Evolutionary conservation across 23 tunicate genomes (phyloP).

Genomic region (Corella eumyota): DNA sequence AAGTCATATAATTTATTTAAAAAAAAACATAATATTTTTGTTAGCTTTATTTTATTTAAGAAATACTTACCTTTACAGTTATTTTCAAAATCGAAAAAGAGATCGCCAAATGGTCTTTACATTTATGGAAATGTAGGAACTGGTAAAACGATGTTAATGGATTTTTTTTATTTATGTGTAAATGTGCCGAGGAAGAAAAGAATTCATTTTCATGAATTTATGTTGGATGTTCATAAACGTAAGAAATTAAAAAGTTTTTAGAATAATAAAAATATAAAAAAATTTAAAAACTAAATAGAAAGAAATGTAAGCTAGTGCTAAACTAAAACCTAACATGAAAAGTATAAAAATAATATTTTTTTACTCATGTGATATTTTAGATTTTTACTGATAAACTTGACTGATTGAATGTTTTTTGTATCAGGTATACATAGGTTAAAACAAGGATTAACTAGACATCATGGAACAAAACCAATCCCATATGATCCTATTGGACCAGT

Average conservation of each 20-base stretch:
- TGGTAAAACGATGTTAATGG: slow-evolving; percentile 99
- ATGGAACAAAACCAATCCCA: slow-evolving; percentile 59
- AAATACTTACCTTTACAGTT: slow-evolving; percentile 5
- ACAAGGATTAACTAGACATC: slow-evolving; percentile 35
- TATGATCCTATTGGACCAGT: slow-evolving; percentile 84
- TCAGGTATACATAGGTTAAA: slow-evolving; percentile 69
- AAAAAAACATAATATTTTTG: too few species aligned
- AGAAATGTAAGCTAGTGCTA: too few species aligned
- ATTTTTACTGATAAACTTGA: too few species aligned
- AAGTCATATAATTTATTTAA: slow-evolving; percentile 4
- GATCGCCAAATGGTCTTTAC: slow-evolving; percentile 67
- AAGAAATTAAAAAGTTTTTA: too few species aligned
- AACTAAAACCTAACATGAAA: too few species aligned
- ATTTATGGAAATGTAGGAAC: slow-evolving; percentile 99
- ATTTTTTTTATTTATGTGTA: slow-evolving; percentile 79
- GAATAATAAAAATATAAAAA: too few species aligned
- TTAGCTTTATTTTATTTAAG: not conserved
- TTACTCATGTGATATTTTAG: too few species aligned
- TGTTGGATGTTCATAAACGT: slow-evolving; percentile 91
- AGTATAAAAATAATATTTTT: too few species aligned
- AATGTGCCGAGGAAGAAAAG: slow-evolving; percentile 47
- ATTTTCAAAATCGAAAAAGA: slow-evolving; percentile 18
- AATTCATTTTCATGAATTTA: slow-evolving; percentile 92
- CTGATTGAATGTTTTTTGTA: too few species aligned
- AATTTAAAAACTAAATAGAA: too few species aligned